Evolutionary conservation across 2,113 vertebrate genomes (phyloP).

Genomic region (Pygoscelis adeliae): DNA sequence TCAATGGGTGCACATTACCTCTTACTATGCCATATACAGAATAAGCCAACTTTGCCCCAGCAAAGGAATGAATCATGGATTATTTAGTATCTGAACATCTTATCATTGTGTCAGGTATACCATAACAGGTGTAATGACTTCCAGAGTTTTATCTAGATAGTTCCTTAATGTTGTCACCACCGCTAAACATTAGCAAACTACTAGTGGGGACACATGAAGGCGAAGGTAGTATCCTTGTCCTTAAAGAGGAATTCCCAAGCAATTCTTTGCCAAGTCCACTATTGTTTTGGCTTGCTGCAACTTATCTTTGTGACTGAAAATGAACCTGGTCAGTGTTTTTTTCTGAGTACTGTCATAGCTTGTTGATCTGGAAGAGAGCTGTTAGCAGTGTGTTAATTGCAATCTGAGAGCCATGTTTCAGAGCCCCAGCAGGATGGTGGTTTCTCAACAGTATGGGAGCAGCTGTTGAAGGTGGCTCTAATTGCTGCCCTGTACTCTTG

Average conservation of each 20-base stretch:
- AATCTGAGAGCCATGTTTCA: background rate
- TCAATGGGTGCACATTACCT: rapidly evolving
- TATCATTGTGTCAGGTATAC: background rate
- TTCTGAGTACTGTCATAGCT: background rate
- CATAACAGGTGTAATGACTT: background rate
- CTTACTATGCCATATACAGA: background rate
- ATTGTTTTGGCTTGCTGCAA: background rate
- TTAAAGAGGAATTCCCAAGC: background rate
- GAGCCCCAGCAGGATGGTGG: constrained; percentile 24
- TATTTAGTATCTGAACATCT: background rate
- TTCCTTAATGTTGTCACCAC: background rate
- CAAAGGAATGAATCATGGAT: background rate
- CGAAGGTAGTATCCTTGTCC: rapidly evolving
- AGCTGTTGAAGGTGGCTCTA: constrained; percentile 24
- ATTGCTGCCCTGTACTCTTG: constrained; percentile 49
- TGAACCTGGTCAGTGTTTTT: background rate
- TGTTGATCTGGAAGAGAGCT: background rate
- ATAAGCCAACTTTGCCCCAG: background rate
- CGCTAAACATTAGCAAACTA: background rate
- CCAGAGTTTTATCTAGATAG: background rate
- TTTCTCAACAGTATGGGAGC: constrained; percentile 1
- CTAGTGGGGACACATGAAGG: background rate
- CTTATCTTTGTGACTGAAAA: background rate
- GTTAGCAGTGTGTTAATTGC: constrained; percentile 28
- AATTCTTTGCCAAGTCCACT: background rate